Percentiles rank a stretch among this genome's conserved stretches.
Conservation (phyloP, 2,888 invertebrate species). For the Scrobipalpa costella region DNA sequence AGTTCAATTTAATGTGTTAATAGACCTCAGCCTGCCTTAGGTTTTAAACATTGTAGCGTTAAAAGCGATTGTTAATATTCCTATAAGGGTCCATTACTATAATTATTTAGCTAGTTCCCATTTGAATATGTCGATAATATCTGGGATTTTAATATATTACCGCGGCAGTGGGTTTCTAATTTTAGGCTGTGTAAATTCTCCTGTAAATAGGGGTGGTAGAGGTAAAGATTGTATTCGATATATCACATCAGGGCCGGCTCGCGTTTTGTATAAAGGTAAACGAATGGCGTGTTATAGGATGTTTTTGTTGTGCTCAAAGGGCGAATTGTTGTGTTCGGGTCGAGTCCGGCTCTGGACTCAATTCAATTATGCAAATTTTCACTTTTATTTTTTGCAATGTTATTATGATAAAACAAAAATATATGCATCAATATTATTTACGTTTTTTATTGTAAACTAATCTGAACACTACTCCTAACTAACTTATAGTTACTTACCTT, state of each 20-base stretch:
- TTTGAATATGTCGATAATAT: constrained; percentile 20
- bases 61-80: constrained; percentile 32
- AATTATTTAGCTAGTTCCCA: constrained; percentile 44
- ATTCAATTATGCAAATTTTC: constrained; percentile 75
- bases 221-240: constrained; percentile 55
- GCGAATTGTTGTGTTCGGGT: constrained; percentile 59
- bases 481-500: too few relatives aligned
- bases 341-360: constrained; percentile 53
- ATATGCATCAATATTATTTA: constrained; percentile 71
- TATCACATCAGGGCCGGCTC: constrained; percentile 47
- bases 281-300: constrained; percentile 56
- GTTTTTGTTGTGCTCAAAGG: constrained; percentile 62
- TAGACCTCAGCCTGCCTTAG: constrained; percentile 1
- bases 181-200: constrained; percentile 75
- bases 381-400: constrained; percentile 74
- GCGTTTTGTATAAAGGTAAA: constrained; percentile 50
- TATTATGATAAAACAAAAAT: constrained; percentile 75
- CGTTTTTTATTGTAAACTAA: constrained; percentile 45
- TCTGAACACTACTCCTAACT: not conserved
- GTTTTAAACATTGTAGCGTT: constrained; percentile 18
- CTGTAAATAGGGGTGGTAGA: constrained; percentile 61
- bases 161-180: constrained; percentile 69
- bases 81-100: constrained; percentile 51
- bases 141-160: constrained; percentile 46
- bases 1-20: not conserved